phyloP scores from a whole-genome alignment of 2,113 vertebrate genomes.

The Pongo pygmaeus region DNA sequence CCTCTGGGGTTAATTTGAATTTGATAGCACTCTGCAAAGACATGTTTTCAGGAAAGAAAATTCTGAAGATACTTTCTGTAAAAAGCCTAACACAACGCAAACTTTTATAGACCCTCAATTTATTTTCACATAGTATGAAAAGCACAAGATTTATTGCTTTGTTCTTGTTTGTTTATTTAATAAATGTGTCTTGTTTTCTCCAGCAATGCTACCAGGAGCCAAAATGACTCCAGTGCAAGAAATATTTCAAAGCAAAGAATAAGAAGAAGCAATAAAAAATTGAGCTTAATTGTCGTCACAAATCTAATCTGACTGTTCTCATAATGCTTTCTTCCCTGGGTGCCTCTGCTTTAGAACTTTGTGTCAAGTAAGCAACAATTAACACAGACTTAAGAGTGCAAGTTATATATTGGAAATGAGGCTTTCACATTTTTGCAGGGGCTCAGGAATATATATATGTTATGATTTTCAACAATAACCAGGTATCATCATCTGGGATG shows the following conservation, averaged over 20 bases:
- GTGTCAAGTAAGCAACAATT: conserved; percentile 66
- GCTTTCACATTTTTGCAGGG: conserved; percentile 57
- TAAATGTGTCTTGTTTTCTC: neutral
- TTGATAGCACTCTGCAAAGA: neutral
- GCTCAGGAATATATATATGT: conserved; percentile 43
- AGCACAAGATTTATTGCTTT: conserved; percentile 73
- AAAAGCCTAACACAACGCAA: conserved; percentile 13
- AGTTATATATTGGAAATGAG: conserved; percentile 51
- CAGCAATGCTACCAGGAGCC: conserved; percentile 9
- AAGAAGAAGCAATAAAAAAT: conserved; percentile 69
- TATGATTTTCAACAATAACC: conserved; percentile 58
- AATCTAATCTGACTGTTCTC: conserved; percentile 76
- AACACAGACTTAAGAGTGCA: conserved; percentile 40
- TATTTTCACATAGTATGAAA: conserved; percentile 24
- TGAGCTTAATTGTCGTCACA: conserved; percentile 77
- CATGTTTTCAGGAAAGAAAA: neutral
- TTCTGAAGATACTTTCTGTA: neutral
- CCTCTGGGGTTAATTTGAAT: conserved; percentile 50
- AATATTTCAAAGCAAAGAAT: conserved; percentile 68
- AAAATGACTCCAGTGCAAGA: conserved; percentile 65
- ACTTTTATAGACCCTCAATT: conserved; percentile 54
- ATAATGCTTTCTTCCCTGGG: conserved; percentile 71
- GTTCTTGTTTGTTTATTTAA: conserved; percentile 66
- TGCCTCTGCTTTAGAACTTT: conserved; percentile 69
- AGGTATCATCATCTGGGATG: conserved; percentile 48